These are phyloP conservation scores for Ostrea edulis DNA, from an alignment of 1,140 invertebrate species.

Conservation along the genomic window DNA sequence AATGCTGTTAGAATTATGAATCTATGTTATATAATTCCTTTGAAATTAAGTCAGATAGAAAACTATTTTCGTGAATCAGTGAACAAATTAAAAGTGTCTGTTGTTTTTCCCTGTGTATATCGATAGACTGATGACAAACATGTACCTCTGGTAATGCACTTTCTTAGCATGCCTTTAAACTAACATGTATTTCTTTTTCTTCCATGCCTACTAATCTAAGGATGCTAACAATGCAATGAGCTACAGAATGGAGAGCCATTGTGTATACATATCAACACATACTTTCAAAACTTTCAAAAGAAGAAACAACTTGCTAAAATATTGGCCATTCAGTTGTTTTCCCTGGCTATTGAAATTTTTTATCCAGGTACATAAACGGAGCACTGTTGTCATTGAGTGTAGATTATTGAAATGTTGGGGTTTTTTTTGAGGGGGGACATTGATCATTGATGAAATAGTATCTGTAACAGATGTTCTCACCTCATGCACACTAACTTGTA, in stretches of 20 bases:
- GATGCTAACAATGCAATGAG: not conserved
- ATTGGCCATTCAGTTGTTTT: conserved; percentile 36
- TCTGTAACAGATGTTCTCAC: not conserved
- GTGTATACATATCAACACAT: conserved; percentile 35
- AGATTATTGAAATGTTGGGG: not conserved
- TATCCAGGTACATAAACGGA: conserved; percentile 10
- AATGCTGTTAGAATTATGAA: not conserved
- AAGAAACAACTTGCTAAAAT: conserved; percentile 23
- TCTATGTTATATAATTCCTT: not conserved
- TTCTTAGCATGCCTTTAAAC: conserved; percentile 13
- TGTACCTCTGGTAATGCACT: not conserved
- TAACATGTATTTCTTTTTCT: conserved; percentile 23
- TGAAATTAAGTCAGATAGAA: not conserved
- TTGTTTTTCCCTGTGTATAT: not conserved
- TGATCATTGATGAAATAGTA: not conserved
- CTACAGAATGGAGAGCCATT: not conserved
- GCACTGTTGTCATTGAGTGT: not conserved
- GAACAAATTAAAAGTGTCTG: not conserved
- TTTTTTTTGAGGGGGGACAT: too few relatives aligned
- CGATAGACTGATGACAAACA: not conserved
- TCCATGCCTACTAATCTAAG: conserved; percentile 28
- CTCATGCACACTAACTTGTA: conserved; percentile 9
- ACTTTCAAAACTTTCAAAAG: conserved; percentile 26
- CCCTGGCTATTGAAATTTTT: conserved; percentile 15
- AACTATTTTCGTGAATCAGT: not conserved